These are phyloP conservation scores for Magallana angulata DNA, from an alignment of 1,140 invertebrate species.

Conservation along the genomic window DNA sequence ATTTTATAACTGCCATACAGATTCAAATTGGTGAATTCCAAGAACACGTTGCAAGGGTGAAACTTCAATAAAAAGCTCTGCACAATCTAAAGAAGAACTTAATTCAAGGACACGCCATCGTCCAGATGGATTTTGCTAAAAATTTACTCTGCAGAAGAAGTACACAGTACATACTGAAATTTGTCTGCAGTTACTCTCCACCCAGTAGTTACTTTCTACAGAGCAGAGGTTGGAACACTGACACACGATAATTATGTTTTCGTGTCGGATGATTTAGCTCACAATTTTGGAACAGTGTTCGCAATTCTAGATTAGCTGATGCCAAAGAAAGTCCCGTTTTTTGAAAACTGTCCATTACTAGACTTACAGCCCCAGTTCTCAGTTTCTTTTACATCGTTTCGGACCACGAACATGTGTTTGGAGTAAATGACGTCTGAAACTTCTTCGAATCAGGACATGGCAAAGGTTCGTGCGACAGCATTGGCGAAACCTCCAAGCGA, in stretches of 20 bases:
- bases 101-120: constrained; percentile 34
- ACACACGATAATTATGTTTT: constrained; percentile 49
- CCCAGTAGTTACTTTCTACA: constrained; percentile 52
- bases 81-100: constrained; percentile 49
- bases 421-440: constrained; percentile 35
- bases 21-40: constrained; percentile 46
- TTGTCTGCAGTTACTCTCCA: constrained; percentile 52
- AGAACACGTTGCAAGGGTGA: constrained; percentile 46
- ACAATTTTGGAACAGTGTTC: constrained; percentile 42
- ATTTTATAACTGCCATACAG: constrained; percentile 27
- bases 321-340: neutral
- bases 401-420: constrained; percentile 31
- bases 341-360: constrained; percentile 53
- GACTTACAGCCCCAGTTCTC: neutral
- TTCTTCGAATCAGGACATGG: constrained; percentile 47
- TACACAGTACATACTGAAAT: constrained; percentile 49
- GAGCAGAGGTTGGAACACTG: neutral
- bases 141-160: constrained; percentile 33
- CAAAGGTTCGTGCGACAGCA: constrained; percentile 49
- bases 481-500: constrained; percentile 51
- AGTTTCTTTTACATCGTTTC: neutral
- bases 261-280: constrained; percentile 50
- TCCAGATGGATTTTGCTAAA: constrained; percentile 63
- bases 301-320: constrained; percentile 52
- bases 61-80: constrained; percentile 53